A percentile compares a stretch with the other conserved stretches of the same genome.
Evolutionary conservation across 2,113 vertebrate species (phyloP).

Genomic region (Hippocampus mohnikei): DNA sequence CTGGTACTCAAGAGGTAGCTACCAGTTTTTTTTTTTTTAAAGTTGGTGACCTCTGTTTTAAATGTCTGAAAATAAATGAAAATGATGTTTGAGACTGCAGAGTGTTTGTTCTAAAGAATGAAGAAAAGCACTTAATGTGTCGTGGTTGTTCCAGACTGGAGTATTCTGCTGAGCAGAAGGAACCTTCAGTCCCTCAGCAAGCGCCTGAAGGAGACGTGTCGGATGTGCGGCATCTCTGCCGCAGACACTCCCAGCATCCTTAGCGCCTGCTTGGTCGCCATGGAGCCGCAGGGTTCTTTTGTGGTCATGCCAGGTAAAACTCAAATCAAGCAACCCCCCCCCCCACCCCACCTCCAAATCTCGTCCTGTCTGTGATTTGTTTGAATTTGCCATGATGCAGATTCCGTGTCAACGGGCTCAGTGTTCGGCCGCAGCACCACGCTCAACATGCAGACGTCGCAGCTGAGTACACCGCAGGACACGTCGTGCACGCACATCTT

Average conservation of each 20-base stretch:
- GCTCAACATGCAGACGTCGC: slow-evolving; percentile 94
- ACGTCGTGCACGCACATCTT: slow-evolving; percentile 97
- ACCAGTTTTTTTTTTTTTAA: too few species aligned
- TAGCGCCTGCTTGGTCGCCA: slow-evolving; percentile 94
- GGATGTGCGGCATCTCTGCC: slow-evolving; percentile 96
- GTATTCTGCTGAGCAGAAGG: slow-evolving; percentile 92
- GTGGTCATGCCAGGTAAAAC: slow-evolving; percentile 96
- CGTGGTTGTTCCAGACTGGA: slow-evolving; percentile 83
- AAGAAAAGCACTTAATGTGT: neutral
- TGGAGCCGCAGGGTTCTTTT: slow-evolving; percentile 98
- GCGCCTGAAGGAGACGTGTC: slow-evolving; percentile 93
- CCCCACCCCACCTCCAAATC: neutral
- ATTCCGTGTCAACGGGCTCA: slow-evolving; percentile 93
- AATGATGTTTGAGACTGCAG: too few species aligned
- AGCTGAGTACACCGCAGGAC: slow-evolving; percentile 95
- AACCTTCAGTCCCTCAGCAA: slow-evolving; percentile 95
- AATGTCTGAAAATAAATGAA: too few species aligned
- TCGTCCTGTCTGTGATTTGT: neutral
- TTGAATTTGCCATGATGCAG: slow-evolving; percentile 47
- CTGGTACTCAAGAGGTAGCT: too few species aligned
- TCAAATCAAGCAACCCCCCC: slow-evolving; percentile 12
- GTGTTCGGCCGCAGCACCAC: slow-evolving; percentile 97
- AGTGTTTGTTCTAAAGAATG: too few species aligned
- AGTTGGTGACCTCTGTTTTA: too few species aligned
- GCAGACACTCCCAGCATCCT: slow-evolving; percentile 97